These are phyloP conservation scores for Villa cingulata DNA, from an alignment of 2,888 invertebrate genomes.

Conservation along the genomic window DNA sequence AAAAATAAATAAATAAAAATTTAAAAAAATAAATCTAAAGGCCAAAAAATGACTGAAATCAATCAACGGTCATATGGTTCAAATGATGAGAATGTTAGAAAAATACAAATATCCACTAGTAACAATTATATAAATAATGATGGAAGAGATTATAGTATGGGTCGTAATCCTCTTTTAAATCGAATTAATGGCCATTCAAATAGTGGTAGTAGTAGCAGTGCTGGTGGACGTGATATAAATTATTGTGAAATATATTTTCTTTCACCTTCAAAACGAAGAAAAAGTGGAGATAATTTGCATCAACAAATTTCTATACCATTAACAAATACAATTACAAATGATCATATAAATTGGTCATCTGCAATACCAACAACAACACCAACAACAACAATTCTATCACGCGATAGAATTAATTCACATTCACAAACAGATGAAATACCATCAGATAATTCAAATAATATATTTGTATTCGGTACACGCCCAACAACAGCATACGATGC, in stretches of 20 bases:
- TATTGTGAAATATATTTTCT: constrained; percentile 30
- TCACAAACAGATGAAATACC: neutral
- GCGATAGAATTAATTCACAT: neutral
- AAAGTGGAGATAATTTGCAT: constrained; percentile 9
- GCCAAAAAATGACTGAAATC: constrained; percentile 7
- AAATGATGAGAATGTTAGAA: neutral
- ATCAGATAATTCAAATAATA: neutral
- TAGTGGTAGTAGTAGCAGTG: constrained; percentile 21
- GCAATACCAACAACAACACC: constrained; percentile 1
- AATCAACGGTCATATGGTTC: constrained; percentile 1
- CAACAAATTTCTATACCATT: neutral
- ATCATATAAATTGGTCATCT: neutral
- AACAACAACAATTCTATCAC: constrained; percentile 3
- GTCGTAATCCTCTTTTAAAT: neutral
- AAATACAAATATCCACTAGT: neutral
- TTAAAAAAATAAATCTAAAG: too few species aligned
- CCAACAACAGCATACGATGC: constrained; percentile 11
- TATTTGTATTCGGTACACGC: neutral
- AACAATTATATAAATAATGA: neutral
- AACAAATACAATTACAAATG: neutral
- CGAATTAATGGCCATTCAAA: constrained; percentile 24
- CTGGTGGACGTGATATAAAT: constrained; percentile 18
- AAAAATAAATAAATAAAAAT: too few species aligned
- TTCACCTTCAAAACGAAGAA: constrained; percentile 32
- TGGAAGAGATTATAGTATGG: neutral